Conservation (phyloP, 2,888 invertebrate species). For the Prosapia bicincta region DNA sequence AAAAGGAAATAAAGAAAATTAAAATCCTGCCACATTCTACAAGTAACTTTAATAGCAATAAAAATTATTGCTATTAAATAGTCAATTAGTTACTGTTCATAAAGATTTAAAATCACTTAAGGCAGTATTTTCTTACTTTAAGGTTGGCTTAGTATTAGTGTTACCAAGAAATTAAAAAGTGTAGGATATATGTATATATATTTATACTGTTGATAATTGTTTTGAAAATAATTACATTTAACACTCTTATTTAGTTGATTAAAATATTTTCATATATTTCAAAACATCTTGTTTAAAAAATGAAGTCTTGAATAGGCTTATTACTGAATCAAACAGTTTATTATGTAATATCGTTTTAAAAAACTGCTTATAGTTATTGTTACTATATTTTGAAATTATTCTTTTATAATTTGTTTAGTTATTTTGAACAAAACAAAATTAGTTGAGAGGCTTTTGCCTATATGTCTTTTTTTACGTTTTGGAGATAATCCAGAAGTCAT, state of each 20-base stretch:
- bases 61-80: not conserved
- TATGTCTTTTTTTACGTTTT: not conserved
- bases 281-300: not conserved
- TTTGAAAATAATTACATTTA: too few relatives aligned
- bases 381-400: too few relatives aligned
- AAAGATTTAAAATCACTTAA: not conserved
- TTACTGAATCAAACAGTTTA: not conserved
- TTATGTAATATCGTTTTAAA: too few relatives aligned
- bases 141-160: not conserved
- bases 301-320: not conserved
- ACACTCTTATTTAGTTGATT: too few relatives aligned
- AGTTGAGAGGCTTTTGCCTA: not conserved
- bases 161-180: not conserved
- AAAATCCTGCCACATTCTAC: not conserved
- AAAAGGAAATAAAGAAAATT: not conserved
- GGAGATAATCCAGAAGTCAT: not conserved
- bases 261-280: too few relatives aligned
- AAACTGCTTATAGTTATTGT: too few relatives aligned
- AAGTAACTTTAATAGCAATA: not conserved
- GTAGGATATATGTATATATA: too few relatives aligned
- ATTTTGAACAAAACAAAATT: not conserved
- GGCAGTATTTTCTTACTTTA: not conserved
- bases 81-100: not conserved
- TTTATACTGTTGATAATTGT: not conserved
- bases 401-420: not conserved